Evolutionary conservation across 2,888 invertebrate species (phyloP).

Genomic region (Bombyx huttoni): DNA sequence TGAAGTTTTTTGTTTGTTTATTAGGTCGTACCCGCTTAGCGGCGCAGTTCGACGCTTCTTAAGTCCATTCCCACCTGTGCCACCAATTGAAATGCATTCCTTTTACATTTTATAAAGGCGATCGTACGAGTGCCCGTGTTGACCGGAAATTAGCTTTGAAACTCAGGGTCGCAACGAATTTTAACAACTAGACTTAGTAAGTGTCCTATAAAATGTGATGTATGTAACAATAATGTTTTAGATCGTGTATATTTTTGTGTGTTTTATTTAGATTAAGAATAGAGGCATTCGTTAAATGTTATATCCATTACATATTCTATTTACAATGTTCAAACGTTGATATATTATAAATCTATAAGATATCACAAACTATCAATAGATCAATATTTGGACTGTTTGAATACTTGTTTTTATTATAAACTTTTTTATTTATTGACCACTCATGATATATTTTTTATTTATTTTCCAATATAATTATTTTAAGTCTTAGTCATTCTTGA

Average conservation of each 20-base stretch:
- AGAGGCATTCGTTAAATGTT: conserved; percentile 62
- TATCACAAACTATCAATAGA: neutral
- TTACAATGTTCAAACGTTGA: conserved; percentile 3
- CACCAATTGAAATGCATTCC: conserved; percentile 44
- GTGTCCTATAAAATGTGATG: conserved; percentile 68
- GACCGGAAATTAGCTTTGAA: conserved; percentile 29
- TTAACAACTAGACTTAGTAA: conserved; percentile 52
- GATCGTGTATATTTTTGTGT: conserved; percentile 68
- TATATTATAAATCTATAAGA: neutral
- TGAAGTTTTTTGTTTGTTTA: conserved; percentile 2
- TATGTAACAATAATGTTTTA: conserved; percentile 69
- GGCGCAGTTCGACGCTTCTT: conserved; percentile 55
- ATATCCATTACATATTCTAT: conserved; percentile 21
- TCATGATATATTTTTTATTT: conserved; percentile 7
- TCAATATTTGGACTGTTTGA: neutral
- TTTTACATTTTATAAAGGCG: conserved; percentile 19
- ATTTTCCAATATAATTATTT: conserved; percentile 14
- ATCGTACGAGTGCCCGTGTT: conserved; percentile 34
- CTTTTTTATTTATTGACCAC: conserved; percentile 5
- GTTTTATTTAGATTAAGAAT: conserved; percentile 59
- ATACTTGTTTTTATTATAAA: neutral
- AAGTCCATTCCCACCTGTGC: conserved; percentile 37
- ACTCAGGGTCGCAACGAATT: conserved; percentile 64
- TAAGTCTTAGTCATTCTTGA: conserved; percentile 28
- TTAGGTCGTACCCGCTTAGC: conserved; percentile 62